Percentiles rank a stretch among this genome's conserved stretches.
Evolutionary conservation across 2,888 invertebrate genomes (phyloP).

Genomic region (Brachyptera risi): DNA sequence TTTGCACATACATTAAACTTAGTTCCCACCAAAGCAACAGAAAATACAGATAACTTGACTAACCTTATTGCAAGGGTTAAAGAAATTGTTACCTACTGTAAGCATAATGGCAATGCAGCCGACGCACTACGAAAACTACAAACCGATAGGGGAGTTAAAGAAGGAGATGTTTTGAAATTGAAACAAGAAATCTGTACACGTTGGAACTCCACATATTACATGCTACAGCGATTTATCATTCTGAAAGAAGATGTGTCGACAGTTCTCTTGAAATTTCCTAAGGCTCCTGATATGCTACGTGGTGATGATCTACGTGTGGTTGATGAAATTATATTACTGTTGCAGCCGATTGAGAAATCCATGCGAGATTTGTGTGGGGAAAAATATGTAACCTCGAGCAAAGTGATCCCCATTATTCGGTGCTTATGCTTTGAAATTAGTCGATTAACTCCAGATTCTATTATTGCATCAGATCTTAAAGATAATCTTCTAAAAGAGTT

Average conservation of each 20-base stretch:
- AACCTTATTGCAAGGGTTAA: slow-evolving; percentile 33
- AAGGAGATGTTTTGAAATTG: slow-evolving; percentile 26
- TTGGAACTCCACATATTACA: slow-evolving; percentile 23
- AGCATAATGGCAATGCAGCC: slow-evolving; percentile 31
- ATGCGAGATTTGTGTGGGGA: slow-evolving; percentile 34
- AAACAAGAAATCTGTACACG: not conserved
- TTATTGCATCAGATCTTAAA: not conserved
- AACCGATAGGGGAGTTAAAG: slow-evolving; percentile 29
- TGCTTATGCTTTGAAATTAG: slow-evolving; percentile 17
- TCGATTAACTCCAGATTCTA: not conserved
- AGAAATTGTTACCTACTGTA: slow-evolving; percentile 34
- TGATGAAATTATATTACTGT: slow-evolving; percentile 29
- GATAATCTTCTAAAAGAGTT: slow-evolving; percentile 6
- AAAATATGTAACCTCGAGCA: slow-evolving; percentile 31
- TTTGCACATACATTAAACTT: not conserved
- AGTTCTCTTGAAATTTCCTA: slow-evolving; percentile 30
- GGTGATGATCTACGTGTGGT: slow-evolving; percentile 31
- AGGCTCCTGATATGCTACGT: slow-evolving; percentile 31
- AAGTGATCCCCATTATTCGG: slow-evolving; percentile 32
- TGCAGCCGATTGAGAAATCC: slow-evolving; percentile 32
- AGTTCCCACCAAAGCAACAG: slow-evolving; percentile 23
- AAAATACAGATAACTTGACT: slow-evolving; percentile 25
- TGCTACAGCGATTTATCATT: slow-evolving; percentile 27
- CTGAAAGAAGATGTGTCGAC: slow-evolving; percentile 19
- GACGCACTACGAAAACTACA: slow-evolving; percentile 29